Base-by-base conservation (phyloP, 2,888 invertebrate genomes). In the Onchidella celtica region DNA sequence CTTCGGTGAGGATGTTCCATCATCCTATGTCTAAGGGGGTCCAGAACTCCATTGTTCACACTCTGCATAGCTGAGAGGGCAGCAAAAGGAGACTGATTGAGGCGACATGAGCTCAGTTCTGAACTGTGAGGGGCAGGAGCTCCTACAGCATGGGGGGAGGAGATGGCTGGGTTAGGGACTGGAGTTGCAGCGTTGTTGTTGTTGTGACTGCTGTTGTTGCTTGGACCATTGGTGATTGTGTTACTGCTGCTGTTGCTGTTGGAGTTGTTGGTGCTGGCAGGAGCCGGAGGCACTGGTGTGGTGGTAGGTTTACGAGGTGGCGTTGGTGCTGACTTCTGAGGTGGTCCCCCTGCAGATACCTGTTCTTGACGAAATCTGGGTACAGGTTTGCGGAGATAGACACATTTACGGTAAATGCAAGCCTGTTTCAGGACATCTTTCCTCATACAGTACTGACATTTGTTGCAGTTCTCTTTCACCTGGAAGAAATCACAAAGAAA, bases 341-440 rank as follows among this genome's bases (percentile, higher is more conserved):
- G 27, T 3, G 40, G 32, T 21, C n/a, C 47, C 24, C 32, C 40
- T 27, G 59, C n/a, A 36, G 69, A n/a, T 2, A 61, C 17, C 24
- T 70, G 40, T 27, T 85, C 82, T 21, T 81, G 83, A 29, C 84
- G 83, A 63, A 84, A 85, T 14, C 85, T 77, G 24, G 83, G 81
- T 66, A 85, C 84, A 21, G 85, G 85, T 61, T 86, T 86, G 27
- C 90, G 86, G 65, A 91, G 85, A 82, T 90, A 90, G 29, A 91
- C 85, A 87, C 91, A 91, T 81, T 91, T 91, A 17, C 91, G 82
- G 84, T 90, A 90, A 61, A 91, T 88, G 82, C 91, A 91, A 6
- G 90, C 89, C 82, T 91, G 91, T 81, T 91, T 91, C 11, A 91
- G 83, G 0, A 91, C 89, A 79, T 90, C 89, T 78, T 89, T 88